Conservation (phyloP, 1,140 invertebrate species). For the Micrasema minimum region DNA sequence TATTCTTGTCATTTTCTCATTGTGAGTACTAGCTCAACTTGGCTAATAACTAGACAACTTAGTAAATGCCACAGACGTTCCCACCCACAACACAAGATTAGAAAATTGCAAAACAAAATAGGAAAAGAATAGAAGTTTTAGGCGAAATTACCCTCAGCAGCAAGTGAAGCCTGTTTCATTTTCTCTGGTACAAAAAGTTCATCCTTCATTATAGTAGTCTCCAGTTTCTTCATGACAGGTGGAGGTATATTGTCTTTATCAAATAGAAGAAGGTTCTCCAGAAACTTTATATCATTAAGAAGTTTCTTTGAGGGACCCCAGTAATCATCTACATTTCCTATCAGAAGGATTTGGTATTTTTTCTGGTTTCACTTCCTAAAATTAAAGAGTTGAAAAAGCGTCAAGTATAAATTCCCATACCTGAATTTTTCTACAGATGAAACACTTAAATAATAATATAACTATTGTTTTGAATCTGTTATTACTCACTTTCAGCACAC, state of each 20-base stretch:
- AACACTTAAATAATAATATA: background rate
- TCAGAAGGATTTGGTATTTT: constrained; percentile 82
- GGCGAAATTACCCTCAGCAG: constrained; percentile 72
- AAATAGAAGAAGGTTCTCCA: constrained; percentile 84
- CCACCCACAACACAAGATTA: too few species aligned
- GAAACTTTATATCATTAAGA: constrained; percentile 90
- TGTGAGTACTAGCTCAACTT: too few species aligned
- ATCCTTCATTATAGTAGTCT: constrained; percentile 83
- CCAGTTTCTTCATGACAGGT: constrained; percentile 84
- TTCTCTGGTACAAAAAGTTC: constrained; percentile 93
- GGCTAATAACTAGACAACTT: too few species aligned
- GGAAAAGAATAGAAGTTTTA: too few species aligned
- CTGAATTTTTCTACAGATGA: background rate
- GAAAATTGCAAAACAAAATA: too few species aligned
- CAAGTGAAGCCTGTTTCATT: constrained; percentile 81
- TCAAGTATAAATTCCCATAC: background rate
- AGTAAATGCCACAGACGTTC: too few species aligned
- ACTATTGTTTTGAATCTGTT: background rate
- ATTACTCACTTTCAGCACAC: constrained; percentile 84
- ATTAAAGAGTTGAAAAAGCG: too few species aligned
- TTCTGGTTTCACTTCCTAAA: constrained; percentile 84
- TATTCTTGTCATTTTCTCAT: too few species aligned
- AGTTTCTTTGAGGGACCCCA: constrained; percentile 93
- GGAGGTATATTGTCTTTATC: constrained; percentile 94
- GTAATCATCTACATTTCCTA: constrained; percentile 85